phyloP scores from a whole-genome alignment of 1,140 invertebrate genomes.

The Apocrypta bakeri region DNA sequence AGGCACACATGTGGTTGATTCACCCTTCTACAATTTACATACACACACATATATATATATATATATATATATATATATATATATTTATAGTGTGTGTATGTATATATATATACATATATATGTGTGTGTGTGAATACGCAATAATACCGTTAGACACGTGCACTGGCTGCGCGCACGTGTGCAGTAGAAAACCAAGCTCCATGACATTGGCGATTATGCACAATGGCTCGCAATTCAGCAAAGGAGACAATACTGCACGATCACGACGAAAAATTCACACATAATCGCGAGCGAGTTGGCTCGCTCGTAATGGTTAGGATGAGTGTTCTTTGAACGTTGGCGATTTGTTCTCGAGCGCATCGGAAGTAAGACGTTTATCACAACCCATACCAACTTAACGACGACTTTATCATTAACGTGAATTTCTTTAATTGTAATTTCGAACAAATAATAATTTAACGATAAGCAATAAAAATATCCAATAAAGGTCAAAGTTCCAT shows the following conservation, averaged over 20 bases:
- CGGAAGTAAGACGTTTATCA: background rate
- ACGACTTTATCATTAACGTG: too few species aligned
- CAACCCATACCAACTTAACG: too few species aligned
- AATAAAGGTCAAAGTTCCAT: background rate
- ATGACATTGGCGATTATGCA: conserved; percentile 30
- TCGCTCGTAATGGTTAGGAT: background rate
- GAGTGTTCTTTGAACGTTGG: background rate
- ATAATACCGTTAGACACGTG: conserved; percentile 35
- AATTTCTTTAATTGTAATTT: background rate
- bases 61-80: too few species aligned
- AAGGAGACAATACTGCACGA: background rate
- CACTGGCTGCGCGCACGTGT: background rate
- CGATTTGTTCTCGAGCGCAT: background rate
- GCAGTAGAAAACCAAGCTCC: background rate
- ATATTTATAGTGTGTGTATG: background rate
- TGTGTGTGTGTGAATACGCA: background rate
- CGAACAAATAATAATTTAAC: background rate
- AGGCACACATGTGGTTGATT: too few species aligned
- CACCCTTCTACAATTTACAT: too few species aligned
- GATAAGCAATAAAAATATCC: too few species aligned
- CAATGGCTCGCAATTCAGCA: conserved; percentile 18
- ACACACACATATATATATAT: background rate
- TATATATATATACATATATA: background rate
- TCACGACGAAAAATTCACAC: background rate
- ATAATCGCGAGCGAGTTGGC: too few species aligned